phyloP scores from a whole-genome alignment of 2,888 invertebrate genomes.

The Lasioglossum morio region DNA sequence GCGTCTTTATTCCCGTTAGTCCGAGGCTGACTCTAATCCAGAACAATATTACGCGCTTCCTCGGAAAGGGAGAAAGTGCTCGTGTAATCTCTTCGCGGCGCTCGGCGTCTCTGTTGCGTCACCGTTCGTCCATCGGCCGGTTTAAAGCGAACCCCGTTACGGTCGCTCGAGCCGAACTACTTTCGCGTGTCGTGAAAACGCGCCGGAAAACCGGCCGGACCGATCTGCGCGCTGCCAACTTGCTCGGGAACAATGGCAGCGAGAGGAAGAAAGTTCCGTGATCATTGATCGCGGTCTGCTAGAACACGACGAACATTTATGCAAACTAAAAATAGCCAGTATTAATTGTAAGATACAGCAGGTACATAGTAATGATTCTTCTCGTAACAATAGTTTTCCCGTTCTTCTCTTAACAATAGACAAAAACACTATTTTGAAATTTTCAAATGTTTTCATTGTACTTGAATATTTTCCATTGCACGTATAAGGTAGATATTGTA shows the following conservation, averaged over 20 bases:
- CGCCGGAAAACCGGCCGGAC: constrained; percentile 9
- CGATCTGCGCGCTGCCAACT: background rate
- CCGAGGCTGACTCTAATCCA: constrained; percentile 31
- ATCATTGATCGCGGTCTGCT: background rate
- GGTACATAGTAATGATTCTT: no score
- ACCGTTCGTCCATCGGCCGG: constrained; percentile 36
- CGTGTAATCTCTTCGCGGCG: constrained; percentile 37
- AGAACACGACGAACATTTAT: background rate
- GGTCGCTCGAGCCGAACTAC: constrained; percentile 48
- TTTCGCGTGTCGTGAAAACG: constrained; percentile 50
- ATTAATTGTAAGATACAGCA: no score
- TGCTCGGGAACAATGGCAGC: background rate
- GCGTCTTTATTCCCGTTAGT: constrained; percentile 49
- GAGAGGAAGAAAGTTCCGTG: background rate
- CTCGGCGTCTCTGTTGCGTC: constrained; percentile 50
- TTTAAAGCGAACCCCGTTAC: constrained; percentile 50
- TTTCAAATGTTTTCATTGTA: no score
- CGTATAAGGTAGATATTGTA: no score
- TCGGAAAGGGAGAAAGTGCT: constrained; percentile 63
- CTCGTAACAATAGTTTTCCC: no score
- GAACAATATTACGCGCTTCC: constrained; percentile 47
- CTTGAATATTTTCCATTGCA: no score
- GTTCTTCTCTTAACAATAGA: no score
- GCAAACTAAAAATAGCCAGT: no score
- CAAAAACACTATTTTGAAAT: no score